Evolutionary conservation across 2,888 invertebrate genomes (phyloP).

Genomic region (Laothoe populi): DNA sequence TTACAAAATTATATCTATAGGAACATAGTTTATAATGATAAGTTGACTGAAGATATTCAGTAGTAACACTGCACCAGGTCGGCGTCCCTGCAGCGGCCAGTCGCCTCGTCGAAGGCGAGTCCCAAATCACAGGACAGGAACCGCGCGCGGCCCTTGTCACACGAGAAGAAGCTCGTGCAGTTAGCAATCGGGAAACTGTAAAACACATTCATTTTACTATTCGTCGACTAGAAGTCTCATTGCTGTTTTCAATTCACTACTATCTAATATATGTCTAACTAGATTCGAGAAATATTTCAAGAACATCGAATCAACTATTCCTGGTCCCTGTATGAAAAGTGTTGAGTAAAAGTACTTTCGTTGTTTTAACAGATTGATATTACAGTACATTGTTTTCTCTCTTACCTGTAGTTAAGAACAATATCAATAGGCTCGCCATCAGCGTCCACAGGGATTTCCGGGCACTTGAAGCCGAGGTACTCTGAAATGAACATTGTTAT

Average conservation of each 20-base stretch:
- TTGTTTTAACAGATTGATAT: neutral
- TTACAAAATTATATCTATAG: neutral
- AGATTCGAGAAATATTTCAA: too few species aligned
- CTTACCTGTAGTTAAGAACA: conserved; percentile 59
- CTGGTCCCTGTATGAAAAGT: too few species aligned
- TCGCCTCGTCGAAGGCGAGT: conserved; percentile 55
- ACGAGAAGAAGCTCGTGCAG: conserved; percentile 66
- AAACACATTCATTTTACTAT: neutral
- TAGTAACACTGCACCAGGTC: conserved; percentile 40
- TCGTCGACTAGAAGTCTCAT: too few species aligned
- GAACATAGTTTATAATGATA: neutral
- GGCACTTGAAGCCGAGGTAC: conserved; percentile 63
- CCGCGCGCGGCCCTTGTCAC: conserved; percentile 54
- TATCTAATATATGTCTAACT: too few species aligned
- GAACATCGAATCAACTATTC: too few species aligned
- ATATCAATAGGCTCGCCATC: conserved; percentile 44
- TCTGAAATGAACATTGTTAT: conserved; percentile 45
- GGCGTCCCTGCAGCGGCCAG: conserved; percentile 52
- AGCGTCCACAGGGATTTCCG: conserved; percentile 46
- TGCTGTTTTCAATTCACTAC: too few species aligned
- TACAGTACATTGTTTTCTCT: too few species aligned
- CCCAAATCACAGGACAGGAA: conserved; percentile 65
- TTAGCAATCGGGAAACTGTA: conserved; percentile 53
- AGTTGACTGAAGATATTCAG: conserved; percentile 1
- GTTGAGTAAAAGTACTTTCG: neutral